Evolutionary conservation across 2,888 invertebrate genomes (phyloP).

Genomic region (Chouioia cunea): DNA sequence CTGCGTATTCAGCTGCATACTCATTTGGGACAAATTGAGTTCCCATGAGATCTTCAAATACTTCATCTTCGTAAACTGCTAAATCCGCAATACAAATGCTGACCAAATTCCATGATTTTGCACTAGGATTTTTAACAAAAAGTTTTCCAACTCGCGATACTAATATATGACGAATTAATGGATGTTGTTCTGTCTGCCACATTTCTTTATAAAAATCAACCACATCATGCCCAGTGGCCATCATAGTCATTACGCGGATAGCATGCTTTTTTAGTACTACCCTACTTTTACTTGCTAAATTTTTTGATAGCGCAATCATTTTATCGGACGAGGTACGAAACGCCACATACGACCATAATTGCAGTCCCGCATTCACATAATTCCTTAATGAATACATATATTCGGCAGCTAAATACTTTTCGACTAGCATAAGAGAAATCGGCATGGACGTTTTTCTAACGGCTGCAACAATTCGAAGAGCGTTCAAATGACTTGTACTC

Average conservation of each 20-base stretch:
- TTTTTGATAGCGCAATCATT: conserved; percentile 29
- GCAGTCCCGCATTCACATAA: conserved; percentile 41
- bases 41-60: conserved; percentile 23
- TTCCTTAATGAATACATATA: conserved; percentile 40
- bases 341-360: conserved; percentile 38
- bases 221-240: conserved; percentile 49
- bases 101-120: conserved; percentile 52
- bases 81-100: conserved; percentile 47
- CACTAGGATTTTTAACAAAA: conserved; percentile 50
- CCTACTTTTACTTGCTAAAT: conserved; percentile 28
- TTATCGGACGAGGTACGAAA: conserved; percentile 27
- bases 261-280: conserved; percentile 58
- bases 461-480: conserved; percentile 16
- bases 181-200: conserved; percentile 53
- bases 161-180: conserved; percentile 56
- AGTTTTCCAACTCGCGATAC: conserved; percentile 41
- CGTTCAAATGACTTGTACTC: conserved; percentile 1
- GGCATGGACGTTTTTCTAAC: conserved; percentile 30
- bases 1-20: conserved; percentile 20
- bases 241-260: conserved; percentile 55
- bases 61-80: conserved; percentile 43
- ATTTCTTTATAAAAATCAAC: conserved; percentile 44
- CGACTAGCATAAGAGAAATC: conserved; percentile 33
- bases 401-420: conserved; percentile 13
- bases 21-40: conserved; percentile 30